phyloP scores from a whole-genome alignment of 1,140 invertebrate species.

The Bombus pyrosoma region DNA sequence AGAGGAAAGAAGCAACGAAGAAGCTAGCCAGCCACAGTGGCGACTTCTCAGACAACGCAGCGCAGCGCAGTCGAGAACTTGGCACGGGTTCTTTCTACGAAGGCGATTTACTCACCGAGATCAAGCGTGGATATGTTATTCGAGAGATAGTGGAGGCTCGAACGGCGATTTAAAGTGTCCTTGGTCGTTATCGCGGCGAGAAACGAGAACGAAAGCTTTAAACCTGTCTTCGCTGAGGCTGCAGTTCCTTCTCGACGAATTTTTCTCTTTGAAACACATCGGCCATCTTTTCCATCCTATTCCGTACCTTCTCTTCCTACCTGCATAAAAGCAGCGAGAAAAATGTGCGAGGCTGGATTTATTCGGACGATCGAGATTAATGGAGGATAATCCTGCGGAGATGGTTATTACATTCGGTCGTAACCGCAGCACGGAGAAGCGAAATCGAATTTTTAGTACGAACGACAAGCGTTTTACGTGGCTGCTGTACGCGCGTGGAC shows the following conservation, averaged over 20 bases:
- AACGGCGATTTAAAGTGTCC: constrained; percentile 34
- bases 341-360: neutral
- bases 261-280: neutral
- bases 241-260: neutral
- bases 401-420: neutral
- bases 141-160: constrained; percentile 31
- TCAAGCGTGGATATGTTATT: constrained; percentile 44
- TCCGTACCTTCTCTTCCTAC: neutral
- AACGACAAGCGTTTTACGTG: constrained; percentile 11
- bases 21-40: constrained; percentile 63
- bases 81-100: constrained; percentile 31
- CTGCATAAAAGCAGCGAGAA: neutral
- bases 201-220: constrained; percentile 32
- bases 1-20: constrained; percentile 23
- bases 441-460: constrained; percentile 21
- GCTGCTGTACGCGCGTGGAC: constrained; percentile 17
- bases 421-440: neutral
- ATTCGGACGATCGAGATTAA: constrained; percentile 11
- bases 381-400: neutral
- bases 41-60: constrained; percentile 63
- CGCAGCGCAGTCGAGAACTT: constrained; percentile 42
- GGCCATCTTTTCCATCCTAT: neutral
- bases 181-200: constrained; percentile 8
- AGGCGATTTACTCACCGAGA: constrained; percentile 41
- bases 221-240: neutral